phyloP scores from a whole-genome alignment of 1,140 invertebrate species.

The Coenobita brevimanus region DNA sequence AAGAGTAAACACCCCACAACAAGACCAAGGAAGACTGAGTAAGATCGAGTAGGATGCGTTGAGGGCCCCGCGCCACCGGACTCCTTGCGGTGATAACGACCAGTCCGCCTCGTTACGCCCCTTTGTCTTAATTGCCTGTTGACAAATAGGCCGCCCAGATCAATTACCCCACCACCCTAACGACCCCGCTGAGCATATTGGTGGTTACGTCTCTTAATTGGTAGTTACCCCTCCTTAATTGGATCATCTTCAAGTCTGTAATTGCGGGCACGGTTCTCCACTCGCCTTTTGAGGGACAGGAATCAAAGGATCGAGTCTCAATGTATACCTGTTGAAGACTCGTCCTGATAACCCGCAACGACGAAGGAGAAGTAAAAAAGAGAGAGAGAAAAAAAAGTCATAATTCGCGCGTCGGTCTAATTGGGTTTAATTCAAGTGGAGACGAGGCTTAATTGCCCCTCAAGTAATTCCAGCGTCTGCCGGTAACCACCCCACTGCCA shows the following conservation, averaged over 20 bases:
- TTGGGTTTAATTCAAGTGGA: too few species aligned
- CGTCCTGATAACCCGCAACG: too few species aligned
- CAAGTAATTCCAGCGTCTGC: too few species aligned
- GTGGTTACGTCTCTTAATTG: constrained; percentile 53
- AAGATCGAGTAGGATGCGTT: not conserved
- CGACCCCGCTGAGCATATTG: constrained; percentile 53
- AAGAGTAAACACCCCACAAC: too few species aligned
- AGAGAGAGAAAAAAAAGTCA: too few species aligned
- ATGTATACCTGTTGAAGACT: too few species aligned
- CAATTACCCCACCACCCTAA: constrained; percentile 48
- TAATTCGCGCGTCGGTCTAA: too few species aligned
- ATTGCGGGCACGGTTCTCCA: constrained; percentile 25
- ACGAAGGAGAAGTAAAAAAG: too few species aligned
- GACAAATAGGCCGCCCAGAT: constrained; percentile 55
- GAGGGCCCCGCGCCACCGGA: not conserved
- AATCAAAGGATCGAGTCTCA: too few species aligned
- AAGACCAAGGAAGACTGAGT: not conserved
- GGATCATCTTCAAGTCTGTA: constrained; percentile 56
- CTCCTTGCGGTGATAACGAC: constrained; percentile 46
- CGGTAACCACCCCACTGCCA: too few species aligned
- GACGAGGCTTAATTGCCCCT: too few species aligned
- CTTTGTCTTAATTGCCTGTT: constrained; percentile 59
- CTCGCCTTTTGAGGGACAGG: constrained; percentile 9
- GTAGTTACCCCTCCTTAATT: constrained; percentile 53
- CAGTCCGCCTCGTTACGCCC: constrained; percentile 15